Conservation (phyloP, 2,888 invertebrate species). For the Ctenicera cuprea region DNA sequence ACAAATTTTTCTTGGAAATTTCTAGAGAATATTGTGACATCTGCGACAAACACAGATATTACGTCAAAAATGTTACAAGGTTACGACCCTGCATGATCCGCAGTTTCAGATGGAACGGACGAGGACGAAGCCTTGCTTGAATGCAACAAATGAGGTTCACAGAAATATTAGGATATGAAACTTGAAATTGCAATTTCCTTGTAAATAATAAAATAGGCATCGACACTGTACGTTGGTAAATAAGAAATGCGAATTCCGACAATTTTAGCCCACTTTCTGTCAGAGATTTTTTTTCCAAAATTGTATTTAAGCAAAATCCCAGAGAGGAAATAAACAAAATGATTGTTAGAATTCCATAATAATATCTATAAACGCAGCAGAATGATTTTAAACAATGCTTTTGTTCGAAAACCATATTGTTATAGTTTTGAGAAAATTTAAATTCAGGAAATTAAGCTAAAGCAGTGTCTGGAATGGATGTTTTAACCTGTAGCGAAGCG, state of each 20-base stretch:
- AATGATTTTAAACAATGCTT: no score
- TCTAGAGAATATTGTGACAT: conserved; percentile 14
- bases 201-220: no score
- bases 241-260: no score
- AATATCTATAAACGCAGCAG: no score
- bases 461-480: background rate
- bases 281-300: no score
- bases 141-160: background rate
- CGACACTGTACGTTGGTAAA: no score
- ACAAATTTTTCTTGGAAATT: conserved; percentile 1
- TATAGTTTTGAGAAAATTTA: background rate
- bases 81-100: conserved; percentile 22
- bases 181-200: conserved; percentile 1
- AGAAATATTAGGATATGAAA: conserved; percentile 2
- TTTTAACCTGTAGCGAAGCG: background rate
- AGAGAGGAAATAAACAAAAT: no score
- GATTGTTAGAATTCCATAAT: no score
- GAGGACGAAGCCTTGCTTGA: background rate
- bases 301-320: no score
- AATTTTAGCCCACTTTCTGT: no score
- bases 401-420: no score
- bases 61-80: conserved; percentile 29
- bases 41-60: conserved; percentile 21
- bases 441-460: background rate
- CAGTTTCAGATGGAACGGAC: conserved; percentile 7